A percentile compares a stretch with the other conserved stretches of the same genome.
Conservation (phyloP, 1,140 invertebrate genomes). For the Neotoxoptera formosana region DNA sequence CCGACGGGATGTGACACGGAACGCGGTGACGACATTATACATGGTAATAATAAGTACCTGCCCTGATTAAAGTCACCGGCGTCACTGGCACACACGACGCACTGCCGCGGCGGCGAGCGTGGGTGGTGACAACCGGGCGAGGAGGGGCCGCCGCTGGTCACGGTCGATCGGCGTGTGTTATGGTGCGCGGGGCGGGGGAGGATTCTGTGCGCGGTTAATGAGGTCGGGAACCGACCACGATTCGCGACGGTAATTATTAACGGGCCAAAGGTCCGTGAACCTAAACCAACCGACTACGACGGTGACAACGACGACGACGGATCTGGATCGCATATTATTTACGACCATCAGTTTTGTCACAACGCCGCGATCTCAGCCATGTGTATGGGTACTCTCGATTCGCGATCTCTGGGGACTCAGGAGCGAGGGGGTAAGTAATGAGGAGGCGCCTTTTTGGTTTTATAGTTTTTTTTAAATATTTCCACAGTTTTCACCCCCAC, state of each 20-base stretch:
- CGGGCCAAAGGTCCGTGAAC: constrained; percentile 57
- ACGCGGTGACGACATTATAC: constrained; percentile 25
- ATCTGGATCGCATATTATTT: constrained; percentile 26
- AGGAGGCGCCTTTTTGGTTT: not conserved
- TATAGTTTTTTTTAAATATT: not conserved
- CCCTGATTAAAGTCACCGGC: not conserved
- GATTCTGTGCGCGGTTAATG: constrained; percentile 49
- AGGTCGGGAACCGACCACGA: constrained; percentile 52
- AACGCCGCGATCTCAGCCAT: not conserved
- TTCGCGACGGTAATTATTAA: constrained; percentile 56
- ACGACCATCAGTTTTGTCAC: not conserved
- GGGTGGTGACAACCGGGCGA: not conserved
- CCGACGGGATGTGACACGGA: constrained; percentile 19
- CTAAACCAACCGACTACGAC: constrained; percentile 12
- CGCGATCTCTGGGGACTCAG: not conserved
- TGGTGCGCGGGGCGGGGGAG: not conserved
- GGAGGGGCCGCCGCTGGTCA: not conserved
- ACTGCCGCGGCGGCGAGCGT: not conserved
- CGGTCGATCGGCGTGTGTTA: constrained; percentile 42
- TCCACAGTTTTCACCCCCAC: not conserved
- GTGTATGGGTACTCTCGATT: too few species aligned
- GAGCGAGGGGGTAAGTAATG: too few species aligned
- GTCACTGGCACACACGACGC: not conserved
- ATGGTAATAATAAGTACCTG: not conserved
- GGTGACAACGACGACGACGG: not conserved